These are phyloP conservation scores for Melanostoma scalare DNA, from an alignment of 2,888 invertebrate species.

Conservation along the genomic window DNA sequence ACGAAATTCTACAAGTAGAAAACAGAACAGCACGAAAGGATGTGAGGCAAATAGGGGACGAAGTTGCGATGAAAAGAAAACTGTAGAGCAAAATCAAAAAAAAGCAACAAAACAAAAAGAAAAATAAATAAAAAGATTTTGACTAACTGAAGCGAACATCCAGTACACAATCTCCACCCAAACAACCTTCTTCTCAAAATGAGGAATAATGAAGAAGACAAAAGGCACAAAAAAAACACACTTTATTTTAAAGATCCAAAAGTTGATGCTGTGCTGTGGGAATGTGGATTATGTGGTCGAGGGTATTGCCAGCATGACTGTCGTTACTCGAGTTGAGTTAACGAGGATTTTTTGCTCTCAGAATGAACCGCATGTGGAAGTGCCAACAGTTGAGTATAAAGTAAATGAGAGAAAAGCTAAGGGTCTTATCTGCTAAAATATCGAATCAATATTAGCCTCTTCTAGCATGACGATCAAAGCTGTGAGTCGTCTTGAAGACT, in stretches of 20 bases:
- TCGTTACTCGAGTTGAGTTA: too few species aligned
- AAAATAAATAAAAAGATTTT: conserved; percentile 23
- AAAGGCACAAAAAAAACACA: conserved; percentile 40
- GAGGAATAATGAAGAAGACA: conserved; percentile 46
- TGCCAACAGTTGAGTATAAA: too few species aligned
- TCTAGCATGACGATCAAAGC: too few species aligned
- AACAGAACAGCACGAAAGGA: conserved; percentile 13
- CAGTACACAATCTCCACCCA: conserved; percentile 27
- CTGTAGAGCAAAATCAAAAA: background rate
- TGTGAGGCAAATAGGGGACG: background rate
- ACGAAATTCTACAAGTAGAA: conserved; percentile 33
- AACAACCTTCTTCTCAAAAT: conserved; percentile 5
- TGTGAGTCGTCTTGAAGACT: too few species aligned
- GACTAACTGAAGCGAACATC: conserved; percentile 60
- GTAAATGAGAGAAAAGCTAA: too few species aligned
- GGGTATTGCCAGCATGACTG: background rate
- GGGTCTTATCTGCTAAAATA: too few species aligned
- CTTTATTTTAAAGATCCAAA: conserved; percentile 44
- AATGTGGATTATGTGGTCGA: conserved; percentile 1
- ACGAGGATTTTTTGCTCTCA: too few species aligned
- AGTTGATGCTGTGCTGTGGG: conserved; percentile 37
- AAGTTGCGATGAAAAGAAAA: conserved; percentile 35
- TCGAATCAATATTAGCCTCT: too few species aligned
- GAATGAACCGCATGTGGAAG: too few species aligned
- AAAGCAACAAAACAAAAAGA: conserved; percentile 7